Evolutionary conservation across 2,888 invertebrate species (phyloP), one percentile per base, ranked within the genome.

Genomic region (Tetranychus truncatus): DNA sequence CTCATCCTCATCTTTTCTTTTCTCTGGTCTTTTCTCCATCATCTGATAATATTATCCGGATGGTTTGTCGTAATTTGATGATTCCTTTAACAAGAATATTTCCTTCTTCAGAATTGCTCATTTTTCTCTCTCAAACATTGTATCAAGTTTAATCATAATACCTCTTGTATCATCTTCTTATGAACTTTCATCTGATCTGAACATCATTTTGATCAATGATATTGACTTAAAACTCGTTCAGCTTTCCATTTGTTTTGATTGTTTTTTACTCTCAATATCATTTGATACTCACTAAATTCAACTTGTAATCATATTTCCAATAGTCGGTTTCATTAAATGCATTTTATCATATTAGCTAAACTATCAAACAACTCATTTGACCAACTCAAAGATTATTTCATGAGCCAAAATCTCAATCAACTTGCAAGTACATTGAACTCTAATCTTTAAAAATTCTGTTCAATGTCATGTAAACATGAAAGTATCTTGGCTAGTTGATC

Each of bases 11-110:
- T 34, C 15, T 55, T 6, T 55, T 55, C 55, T 15, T 7, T 55
- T 15, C 2, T 55, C 55, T 55, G 9, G 5, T 55, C 55, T 55
- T 55, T 55, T 55, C 55, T 15, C 55, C 4, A 46, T 15, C 55
- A 55, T 15, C 55, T 55, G 11, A 55, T 55, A 15, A 55, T 55
- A 55, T 55, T 55, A 55, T 55, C 55, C 55, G 55, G 55, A 55
- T 55, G 55, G 55, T 55, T 55, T 55, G 55, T 55, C 55, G 55
- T 55, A 55, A 55, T 55, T 55, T 55, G 55, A 55, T 55, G 55
- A 55, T 55, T 55, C 15, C 55, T 55, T 15, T 55, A 15, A 15
- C 55, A 9, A 55, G 55, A 55, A 55, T 55, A 55, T 7, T 15
- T 55, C 55, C 55, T 55, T 55, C 55, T 15, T 15, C 55, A 34